A percentile compares a stretch with the other conserved stretches of the same genome.
Evolutionary conservation across 1,140 invertebrate genomes (phyloP).

Genomic region (Drosophila ohnishii): DNA sequence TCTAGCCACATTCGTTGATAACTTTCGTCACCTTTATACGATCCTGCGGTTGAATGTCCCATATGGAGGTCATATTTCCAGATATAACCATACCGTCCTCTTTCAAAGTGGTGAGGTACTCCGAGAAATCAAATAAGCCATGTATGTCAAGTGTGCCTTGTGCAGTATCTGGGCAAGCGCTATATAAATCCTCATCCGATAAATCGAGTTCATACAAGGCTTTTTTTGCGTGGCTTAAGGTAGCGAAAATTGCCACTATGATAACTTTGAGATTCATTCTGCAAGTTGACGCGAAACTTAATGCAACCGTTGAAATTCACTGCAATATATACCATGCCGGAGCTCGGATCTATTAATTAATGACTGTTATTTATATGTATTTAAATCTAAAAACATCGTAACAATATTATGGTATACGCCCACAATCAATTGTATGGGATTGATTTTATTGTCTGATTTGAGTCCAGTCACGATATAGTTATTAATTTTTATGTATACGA

Average conservation of each 20-base stretch:
- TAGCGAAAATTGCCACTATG: background rate
- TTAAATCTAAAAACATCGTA: no score
- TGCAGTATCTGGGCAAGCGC: no score
- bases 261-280: background rate
- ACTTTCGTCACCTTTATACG: background rate
- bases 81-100: background rate
- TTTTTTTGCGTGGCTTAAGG: background rate
- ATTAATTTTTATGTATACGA: no score
- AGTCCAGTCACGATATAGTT: background rate
- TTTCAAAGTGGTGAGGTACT: background rate
- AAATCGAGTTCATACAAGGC: no score
- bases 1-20: rapidly evolving
- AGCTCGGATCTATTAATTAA: background rate
- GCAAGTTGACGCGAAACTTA: no score
- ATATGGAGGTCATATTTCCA: background rate
- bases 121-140: background rate
- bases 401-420: no score
- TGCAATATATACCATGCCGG: background rate
- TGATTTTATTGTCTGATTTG: background rate
- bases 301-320: no score
- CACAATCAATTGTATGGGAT: background rate
- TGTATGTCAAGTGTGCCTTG: slow-evolving; percentile 9
- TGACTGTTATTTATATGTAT: no score
- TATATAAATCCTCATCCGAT: no score
- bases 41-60: slow-evolving; percentile 17